Base-by-base conservation (phyloP, 2,797 vertebrate species). In the Coranthus polyacanthus region DNA sequence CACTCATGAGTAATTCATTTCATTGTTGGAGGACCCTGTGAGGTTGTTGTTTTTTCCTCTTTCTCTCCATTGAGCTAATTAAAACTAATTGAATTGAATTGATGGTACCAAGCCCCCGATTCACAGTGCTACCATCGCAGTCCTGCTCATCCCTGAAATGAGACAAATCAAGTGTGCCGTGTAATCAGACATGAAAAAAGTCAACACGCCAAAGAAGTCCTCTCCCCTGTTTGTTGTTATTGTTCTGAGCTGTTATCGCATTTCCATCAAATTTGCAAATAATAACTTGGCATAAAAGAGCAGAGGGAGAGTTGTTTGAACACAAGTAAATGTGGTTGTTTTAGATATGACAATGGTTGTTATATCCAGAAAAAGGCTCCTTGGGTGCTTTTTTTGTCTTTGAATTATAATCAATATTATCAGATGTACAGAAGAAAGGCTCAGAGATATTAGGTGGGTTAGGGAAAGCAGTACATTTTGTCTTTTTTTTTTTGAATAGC, bases 1-100 rank as follows among this genome's bases (percentile, higher is more conserved):
- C 80, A 90, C 90, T 91, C 86, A 70, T 84, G 88, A 92, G 81
- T 88, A 89, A 92, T 90, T 90, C 62, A 87, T 89, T 86, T 90
- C 87, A 88, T 90, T 88, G 86, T 87, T 88, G 76, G 81, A 69
- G 54, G 71, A 82, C 62, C 57, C 65, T 60, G 54, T 76, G 79
- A 78, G 75, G 65, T 75, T 88, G 73, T 81, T 83, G 78, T 82
- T 71, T 70, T 76, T 69, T 22, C 66, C 66, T 62, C 81, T 81
- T 78, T 87, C 59, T 80, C 76, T 83, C 73, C 79, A 74, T 86
- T 83, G 82, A 68, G 37, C 81, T 89, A 92, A 92, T 92, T 89
- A 82, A 90, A 92, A 83, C 65, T 87, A 92, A 93, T 88, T 87
- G 82, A 91, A 92, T 89, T 85, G 82, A 90, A 92, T 85, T 85